Conservation (phyloP, 2,113 vertebrate species). For the Elanoides forficatus region DNA sequence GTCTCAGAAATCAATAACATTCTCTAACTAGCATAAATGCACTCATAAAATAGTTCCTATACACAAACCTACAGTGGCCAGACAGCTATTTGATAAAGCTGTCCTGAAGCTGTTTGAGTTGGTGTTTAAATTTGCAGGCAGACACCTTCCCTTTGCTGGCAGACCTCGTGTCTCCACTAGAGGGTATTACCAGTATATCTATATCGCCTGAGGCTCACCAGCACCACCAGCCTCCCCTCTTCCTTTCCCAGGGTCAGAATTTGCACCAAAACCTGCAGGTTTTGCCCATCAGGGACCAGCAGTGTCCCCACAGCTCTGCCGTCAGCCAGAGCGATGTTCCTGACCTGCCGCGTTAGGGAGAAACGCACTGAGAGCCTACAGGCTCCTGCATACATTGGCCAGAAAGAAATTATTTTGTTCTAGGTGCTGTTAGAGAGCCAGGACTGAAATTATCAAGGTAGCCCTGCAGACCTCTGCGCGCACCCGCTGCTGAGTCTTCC, state of each 20-base stretch:
- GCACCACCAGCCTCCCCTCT: neutral
- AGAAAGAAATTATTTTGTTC: neutral
- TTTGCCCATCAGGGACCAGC: neutral
- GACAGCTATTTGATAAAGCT: neutral
- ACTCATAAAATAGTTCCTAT: neutral
- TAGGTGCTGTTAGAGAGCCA: neutral
- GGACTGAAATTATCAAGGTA: neutral
- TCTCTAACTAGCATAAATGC: neutral
- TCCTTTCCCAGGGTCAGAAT: neutral
- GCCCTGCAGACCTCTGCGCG: neutral
- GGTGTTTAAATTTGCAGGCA: neutral
- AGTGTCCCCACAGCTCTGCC: neutral
- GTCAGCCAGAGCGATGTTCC: neutral
- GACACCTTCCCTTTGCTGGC: neutral
- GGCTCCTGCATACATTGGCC: neutral
- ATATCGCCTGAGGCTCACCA: neutral
- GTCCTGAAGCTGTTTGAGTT: neutral
- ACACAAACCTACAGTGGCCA: neutral
- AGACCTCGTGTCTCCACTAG: conserved; percentile 40
- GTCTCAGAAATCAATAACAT: neutral
- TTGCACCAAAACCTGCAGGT: neutral
- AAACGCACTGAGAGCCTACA: neutral
- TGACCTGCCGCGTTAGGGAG: fast-evolving
- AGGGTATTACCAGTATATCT: conserved; percentile 45
- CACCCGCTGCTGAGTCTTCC: neutral